Percentiles rank a stretch among this genome's conserved stretches.
These are phyloP conservation scores for Esperia sulphurella DNA, from an alignment of 2,888 invertebrate genomes.

Conservation along the genomic window DNA sequence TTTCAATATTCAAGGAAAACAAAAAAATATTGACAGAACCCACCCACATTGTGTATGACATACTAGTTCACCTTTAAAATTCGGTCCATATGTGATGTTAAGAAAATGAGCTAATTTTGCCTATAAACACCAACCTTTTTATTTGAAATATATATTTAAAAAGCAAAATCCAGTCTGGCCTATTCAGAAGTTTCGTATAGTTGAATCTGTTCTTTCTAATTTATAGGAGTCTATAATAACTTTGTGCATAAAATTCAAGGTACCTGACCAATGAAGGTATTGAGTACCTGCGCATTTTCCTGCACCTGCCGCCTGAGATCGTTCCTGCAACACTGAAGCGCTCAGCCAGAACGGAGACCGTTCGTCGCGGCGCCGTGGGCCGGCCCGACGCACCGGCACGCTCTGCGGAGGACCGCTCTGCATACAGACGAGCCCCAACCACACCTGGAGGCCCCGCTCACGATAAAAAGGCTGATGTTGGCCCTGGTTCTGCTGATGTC, in stretches of 20 bases:
- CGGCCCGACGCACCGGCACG: constrained; percentile 86
- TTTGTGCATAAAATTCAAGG: constrained; percentile 49
- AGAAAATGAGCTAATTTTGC: too few species aligned
- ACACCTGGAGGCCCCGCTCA: constrained; percentile 78
- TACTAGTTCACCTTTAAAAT: too few species aligned
- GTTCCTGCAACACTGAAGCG: constrained; percentile 98
- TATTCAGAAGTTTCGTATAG: too few species aligned
- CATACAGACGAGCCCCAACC: constrained; percentile 88
- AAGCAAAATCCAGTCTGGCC: too few species aligned
- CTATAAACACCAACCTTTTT: too few species aligned
- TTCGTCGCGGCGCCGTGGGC: constrained; percentile 85
- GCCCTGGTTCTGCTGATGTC: constrained; percentile 94
- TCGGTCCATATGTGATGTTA: too few species aligned
- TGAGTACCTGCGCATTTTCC: constrained; percentile 95
- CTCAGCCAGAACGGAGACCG: constrained; percentile 91
- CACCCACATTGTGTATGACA: too few species aligned
- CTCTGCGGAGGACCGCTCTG: constrained; percentile 89
- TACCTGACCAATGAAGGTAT: constrained; percentile 99
- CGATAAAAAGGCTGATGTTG: constrained; percentile 98
- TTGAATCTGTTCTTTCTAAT: too few species aligned
- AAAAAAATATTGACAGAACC: too few species aligned
- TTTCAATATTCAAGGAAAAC: too few species aligned
- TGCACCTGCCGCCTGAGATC: constrained; percentile 98
- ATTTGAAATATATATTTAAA: too few species aligned
- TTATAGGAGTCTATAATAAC: not conserved